Base-by-base conservation (phyloP, 2,113 vertebrate genomes). In the Falco punctatus region DNA sequence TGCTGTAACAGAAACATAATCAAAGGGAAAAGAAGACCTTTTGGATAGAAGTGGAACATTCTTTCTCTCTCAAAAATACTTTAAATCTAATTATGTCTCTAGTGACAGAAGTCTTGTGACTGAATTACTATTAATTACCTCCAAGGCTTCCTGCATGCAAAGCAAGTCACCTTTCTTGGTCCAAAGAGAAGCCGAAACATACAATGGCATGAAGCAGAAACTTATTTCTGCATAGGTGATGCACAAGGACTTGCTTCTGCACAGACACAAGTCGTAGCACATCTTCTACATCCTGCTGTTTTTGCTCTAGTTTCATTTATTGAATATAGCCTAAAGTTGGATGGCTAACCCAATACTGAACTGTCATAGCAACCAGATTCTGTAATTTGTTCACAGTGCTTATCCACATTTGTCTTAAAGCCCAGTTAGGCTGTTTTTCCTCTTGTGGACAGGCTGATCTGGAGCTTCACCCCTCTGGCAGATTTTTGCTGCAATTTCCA, bases 341-440 rank as follows among this genome's bases (percentile, higher is more conserved):
- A 42, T 35, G 42, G 86, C 69, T 92, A 91, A 74, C 77, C 73
- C 55, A 81, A 89, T 30, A 78, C 71, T 73, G 74, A 96, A 88
- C 93, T 97, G 96, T 96, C 96, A 97, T 92, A 92, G 96, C 93
- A 97, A 96, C 93, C 82, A 64, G 92, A 93, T 95, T 6, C 7
- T 93, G 88, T 86, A 77, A 96, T 96, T 96, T 92, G 93, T 90
- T 94, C 90, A 59, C 7, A 1, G 81, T 67, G 74, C 82, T 92
- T 96, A 94, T 90, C 82, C 90, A 93, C 67, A 46, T 88, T 82
- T 90, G 79, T 92, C 79, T 88, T 90, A 94, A 77, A 90, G 70
- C 54, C 35, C 38, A 7, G 82, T 93, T 94, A 90, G 85, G 59
- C 82, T 94, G 54, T 86, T 95, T 96, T 95, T 77, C 46, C 64